These are phyloP conservation scores for Nymphalis urticae DNA, from an alignment of 2,888 invertebrate genomes.

Conservation along the genomic window DNA sequence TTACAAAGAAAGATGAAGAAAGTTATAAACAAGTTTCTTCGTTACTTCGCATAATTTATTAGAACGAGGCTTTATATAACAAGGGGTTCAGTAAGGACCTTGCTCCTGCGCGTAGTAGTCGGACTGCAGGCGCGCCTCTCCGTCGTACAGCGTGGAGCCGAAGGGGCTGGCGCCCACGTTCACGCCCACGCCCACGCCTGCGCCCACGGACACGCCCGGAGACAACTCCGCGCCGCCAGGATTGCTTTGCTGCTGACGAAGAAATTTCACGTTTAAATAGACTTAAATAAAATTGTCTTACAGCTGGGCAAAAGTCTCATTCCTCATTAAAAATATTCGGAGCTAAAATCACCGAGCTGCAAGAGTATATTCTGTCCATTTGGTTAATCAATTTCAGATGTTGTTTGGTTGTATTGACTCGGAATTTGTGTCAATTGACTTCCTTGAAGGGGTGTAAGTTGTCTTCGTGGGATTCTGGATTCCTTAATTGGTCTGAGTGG, in stretches of 20 bases:
- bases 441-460: too few species aligned
- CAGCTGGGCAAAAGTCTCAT: background rate
- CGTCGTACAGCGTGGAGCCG: conserved; percentile 57
- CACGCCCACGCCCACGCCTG: conserved; percentile 45
- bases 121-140: conserved; percentile 49
- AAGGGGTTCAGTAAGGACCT: conserved; percentile 42
- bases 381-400: too few species aligned
- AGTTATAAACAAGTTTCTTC: background rate
- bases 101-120: conserved; percentile 65
- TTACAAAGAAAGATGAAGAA: too few species aligned
- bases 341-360: too few species aligned
- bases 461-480: too few species aligned
- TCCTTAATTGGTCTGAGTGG: too few species aligned
- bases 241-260: conserved; percentile 35
- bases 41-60: background rate
- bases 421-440: too few species aligned
- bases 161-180: conserved; percentile 43
- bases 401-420: too few species aligned
- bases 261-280: background rate
- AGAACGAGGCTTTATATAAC: background rate
- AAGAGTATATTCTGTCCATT: too few species aligned
- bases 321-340: too few species aligned
- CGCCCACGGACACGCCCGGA: conserved; percentile 50
- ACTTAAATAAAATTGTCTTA: background rate
- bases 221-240: conserved; percentile 53